A percentile compares a stretch with the other conserved stretches of the same genome.
These are phyloP conservation scores for Itoplectis maculator DNA, from an alignment of 2,888 invertebrate genomes.

Conservation along the genomic window DNA sequence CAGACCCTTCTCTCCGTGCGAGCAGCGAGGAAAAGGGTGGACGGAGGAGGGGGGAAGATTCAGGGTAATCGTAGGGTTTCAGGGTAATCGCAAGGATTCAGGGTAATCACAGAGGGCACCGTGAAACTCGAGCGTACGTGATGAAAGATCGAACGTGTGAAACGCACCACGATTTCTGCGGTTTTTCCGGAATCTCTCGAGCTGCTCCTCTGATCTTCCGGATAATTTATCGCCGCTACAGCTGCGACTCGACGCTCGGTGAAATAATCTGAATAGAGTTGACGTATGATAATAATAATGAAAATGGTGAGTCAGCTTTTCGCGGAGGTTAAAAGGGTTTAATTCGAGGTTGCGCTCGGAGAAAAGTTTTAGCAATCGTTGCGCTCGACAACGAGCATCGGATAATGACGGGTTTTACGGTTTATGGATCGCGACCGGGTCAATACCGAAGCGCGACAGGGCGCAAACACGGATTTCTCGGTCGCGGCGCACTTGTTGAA, in stretches of 20 bases:
- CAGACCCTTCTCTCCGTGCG: too few relatives aligned
- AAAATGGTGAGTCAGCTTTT: slow-evolving; percentile 1
- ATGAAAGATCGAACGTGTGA: slow-evolving; percentile 19
- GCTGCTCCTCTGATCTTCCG: too few relatives aligned
- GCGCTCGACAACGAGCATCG: not conserved
- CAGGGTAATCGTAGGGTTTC: not conserved
- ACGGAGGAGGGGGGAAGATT: not conserved
- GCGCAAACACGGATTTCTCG: not conserved
- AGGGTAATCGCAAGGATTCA: too few relatives aligned
- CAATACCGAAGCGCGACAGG: slow-evolving; percentile 12
- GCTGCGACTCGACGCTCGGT: too few relatives aligned
- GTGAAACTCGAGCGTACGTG: slow-evolving; percentile 12
- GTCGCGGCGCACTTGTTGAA: slow-evolving; percentile 31
- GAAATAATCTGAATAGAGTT: too few relatives aligned
- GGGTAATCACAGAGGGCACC: slow-evolving; percentile 23
- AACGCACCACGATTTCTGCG: slow-evolving; percentile 43
- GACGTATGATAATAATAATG: too few relatives aligned
- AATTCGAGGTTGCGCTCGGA: not conserved
- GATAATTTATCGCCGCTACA: slow-evolving; percentile 7
- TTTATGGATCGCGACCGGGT: not conserved
- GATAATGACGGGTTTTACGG: not conserved
- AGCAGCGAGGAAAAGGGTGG: slow-evolving; percentile 5
- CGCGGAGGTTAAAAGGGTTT: not conserved
- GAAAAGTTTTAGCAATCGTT: not conserved
- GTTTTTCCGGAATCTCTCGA: slow-evolving; percentile 37